These are phyloP conservation scores for Myotis brandtii DNA, from an alignment of 2,113 vertebrate species.

Conservation along the genomic window DNA sequence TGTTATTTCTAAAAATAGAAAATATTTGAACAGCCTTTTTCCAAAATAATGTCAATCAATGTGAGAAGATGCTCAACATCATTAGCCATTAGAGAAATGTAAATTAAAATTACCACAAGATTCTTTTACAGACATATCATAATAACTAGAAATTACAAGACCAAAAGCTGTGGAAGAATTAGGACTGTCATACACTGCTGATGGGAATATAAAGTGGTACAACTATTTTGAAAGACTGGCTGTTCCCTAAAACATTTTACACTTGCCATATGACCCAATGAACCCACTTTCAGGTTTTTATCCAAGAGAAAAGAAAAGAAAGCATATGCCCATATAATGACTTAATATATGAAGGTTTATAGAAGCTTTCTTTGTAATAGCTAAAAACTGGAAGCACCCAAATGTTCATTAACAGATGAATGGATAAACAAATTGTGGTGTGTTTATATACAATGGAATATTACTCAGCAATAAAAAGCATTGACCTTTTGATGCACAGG, in stretches of 20 bases:
- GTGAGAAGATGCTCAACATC: background rate
- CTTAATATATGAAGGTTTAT: background rate
- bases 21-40: background rate
- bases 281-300: background rate
- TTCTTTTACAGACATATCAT: background rate
- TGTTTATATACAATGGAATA: background rate
- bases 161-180: background rate
- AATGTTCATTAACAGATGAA: background rate
- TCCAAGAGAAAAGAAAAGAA: background rate
- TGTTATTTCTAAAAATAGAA: conserved; percentile 39
- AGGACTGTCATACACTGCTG: background rate
- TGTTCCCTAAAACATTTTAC: background rate
- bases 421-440: background rate
- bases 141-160: conserved; percentile 30
- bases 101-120: background rate
- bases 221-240: conserved; percentile 10
- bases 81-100: background rate
- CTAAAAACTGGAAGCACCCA: conserved; percentile 21
- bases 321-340: background rate
- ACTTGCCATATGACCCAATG: background rate
- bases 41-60: conserved; percentile 7
- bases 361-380: background rate
- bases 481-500: background rate
- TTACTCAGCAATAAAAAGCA: background rate
- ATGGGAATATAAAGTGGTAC: background rate